These are phyloP conservation scores for Leuciscus waleckii DNA, from an alignment of 2,797 vertebrate species.

Conservation along the genomic window DNA sequence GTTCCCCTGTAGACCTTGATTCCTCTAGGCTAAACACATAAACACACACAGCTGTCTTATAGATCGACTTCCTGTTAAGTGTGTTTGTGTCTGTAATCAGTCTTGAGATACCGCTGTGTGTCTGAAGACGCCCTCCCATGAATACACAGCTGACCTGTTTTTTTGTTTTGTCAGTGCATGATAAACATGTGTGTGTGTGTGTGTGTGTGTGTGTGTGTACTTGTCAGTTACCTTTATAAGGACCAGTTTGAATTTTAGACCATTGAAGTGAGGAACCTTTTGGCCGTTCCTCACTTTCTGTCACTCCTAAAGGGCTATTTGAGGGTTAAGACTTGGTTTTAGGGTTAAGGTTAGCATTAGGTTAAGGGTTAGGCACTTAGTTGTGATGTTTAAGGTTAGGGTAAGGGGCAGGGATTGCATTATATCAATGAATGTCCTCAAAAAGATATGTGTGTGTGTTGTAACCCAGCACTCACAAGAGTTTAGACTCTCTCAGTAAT, in stretches of 20 bases:
- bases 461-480: neutral
- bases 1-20: neutral
- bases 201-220: neutral
- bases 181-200: constrained; percentile 14
- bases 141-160: constrained; percentile 35
- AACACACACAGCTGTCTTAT: constrained; percentile 30
- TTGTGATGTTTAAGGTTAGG: neutral
- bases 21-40: neutral
- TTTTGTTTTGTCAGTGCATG: constrained; percentile 54
- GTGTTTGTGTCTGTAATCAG: constrained; percentile 32
- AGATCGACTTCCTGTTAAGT: neutral
- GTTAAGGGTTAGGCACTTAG: neutral
- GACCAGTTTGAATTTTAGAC: neutral
- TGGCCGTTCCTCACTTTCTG: neutral
- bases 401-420: neutral
- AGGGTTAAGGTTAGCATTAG: neutral
- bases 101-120: constrained; percentile 2
- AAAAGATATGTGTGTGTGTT: neutral
- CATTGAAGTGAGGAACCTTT: neutral
- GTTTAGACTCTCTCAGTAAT: constrained; percentile 14
- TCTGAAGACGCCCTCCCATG: neutral
- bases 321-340: neutral
- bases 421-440: neutral
- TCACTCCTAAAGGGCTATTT: neutral
- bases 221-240: neutral